Evolutionary conservation across 2,113 vertebrate species (phyloP).

Genomic region (Embiotoca jacksoni): DNA sequence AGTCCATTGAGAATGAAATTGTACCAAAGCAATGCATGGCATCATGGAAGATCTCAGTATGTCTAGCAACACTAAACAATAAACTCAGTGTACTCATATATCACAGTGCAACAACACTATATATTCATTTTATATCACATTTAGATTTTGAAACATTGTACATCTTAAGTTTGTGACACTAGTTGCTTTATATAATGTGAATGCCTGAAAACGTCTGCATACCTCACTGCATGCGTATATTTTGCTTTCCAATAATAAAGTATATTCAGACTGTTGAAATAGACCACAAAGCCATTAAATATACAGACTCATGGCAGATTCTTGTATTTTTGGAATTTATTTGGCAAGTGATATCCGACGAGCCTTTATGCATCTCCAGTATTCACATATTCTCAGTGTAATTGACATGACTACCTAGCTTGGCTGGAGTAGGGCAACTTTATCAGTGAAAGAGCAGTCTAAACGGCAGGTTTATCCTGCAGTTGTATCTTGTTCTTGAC

Average conservation of each 20-base stretch:
- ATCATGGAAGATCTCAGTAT: neutral
- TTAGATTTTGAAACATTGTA: no score
- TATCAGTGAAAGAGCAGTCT: conserved; percentile 4
- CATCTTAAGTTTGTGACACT: no score
- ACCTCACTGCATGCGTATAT: no score
- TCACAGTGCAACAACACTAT: no score
- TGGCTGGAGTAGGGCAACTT: neutral
- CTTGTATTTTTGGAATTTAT: conserved; percentile 9
- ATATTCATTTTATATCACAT: no score
- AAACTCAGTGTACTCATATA: neutral
- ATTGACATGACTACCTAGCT: conserved; percentile 8
- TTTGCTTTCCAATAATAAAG: neutral
- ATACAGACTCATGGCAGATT: neutral
- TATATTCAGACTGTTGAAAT: conserved; percentile 8
- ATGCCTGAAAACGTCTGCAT: neutral
- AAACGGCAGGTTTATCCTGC: conserved; percentile 42
- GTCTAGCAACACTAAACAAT: neutral
- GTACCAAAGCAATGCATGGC: neutral
- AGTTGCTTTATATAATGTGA: neutral
- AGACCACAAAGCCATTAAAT: neutral
- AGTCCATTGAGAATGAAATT: neutral
- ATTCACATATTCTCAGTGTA: neutral
- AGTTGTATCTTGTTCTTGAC: conserved; percentile 80
- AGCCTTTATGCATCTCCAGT: neutral
- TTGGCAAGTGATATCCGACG: neutral